phyloP scores from a whole-genome alignment of 2,888 invertebrate genomes.

The Hipparchia sbordonii region DNA sequence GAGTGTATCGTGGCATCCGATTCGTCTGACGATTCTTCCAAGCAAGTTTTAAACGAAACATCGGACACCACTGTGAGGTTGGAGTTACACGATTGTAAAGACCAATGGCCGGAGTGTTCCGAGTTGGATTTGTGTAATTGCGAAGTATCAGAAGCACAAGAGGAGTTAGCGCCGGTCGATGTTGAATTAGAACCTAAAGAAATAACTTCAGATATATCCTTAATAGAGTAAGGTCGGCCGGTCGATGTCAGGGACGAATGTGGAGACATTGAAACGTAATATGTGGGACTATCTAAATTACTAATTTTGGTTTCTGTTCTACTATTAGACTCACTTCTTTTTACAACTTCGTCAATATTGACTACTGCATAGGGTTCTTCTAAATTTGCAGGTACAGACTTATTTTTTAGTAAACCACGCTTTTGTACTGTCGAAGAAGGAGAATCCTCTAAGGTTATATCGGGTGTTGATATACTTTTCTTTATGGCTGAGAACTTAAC shows the following conservation, averaged over 20 bases:
- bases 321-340: conserved; percentile 48
- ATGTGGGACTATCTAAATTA: conserved; percentile 48
- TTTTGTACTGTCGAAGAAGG: conserved; percentile 61
- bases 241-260: conserved; percentile 62
- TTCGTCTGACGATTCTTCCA: conserved; percentile 71
- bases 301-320: conserved; percentile 29
- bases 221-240: conserved; percentile 67
- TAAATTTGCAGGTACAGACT: conserved; percentile 65
- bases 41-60: conserved; percentile 69
- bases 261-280: conserved; percentile 59
- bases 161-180: conserved; percentile 64
- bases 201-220: conserved; percentile 73
- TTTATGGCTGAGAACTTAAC: conserved; percentile 76
- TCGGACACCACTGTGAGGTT: conserved; percentile 72
- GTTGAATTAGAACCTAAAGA: conserved; percentile 62
- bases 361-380: conserved; percentile 71
- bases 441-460: conserved; percentile 65
- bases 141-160: conserved; percentile 68
- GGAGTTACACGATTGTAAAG: conserved; percentile 71
- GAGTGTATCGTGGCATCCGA: conserved; percentile 72
- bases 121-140: conserved; percentile 67
- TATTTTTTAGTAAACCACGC: conserved; percentile 60
- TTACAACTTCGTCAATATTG: conserved; percentile 59
- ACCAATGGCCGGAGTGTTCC: conserved; percentile 77
- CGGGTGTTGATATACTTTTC: conserved; percentile 75